Evolutionary conservation across 2,797 vertebrate species (phyloP).

Genomic region (Pantherophis vulpinus): DNA sequence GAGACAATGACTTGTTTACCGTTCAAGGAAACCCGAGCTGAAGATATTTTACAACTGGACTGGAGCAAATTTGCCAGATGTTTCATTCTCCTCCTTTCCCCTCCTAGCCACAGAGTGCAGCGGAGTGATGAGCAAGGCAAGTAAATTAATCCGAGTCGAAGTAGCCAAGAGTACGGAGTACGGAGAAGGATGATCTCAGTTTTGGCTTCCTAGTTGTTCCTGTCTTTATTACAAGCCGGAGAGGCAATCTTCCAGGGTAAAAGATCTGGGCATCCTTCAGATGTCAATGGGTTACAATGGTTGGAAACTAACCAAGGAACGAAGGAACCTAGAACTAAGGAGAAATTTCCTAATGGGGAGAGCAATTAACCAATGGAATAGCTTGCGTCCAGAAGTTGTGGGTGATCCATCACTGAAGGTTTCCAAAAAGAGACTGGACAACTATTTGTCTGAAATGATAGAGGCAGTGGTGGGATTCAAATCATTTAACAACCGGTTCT

Average conservation of each 20-base stretch:
- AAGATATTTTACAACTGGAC: slow-evolving; percentile 70
- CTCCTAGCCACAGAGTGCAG: slow-evolving; percentile 63
- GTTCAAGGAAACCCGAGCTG: slow-evolving; percentile 63
- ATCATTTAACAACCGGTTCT: no score
- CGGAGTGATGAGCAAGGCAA: slow-evolving; percentile 62
- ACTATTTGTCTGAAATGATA: background rate
- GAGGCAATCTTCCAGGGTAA: background rate
- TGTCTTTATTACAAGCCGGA: slow-evolving; percentile 11
- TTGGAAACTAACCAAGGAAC: background rate
- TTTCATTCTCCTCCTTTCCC: slow-evolving; percentile 62
- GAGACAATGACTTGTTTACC: slow-evolving; percentile 70
- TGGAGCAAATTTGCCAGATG: slow-evolving; percentile 69
- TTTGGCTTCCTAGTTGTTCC: slow-evolving; percentile 45
- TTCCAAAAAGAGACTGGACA: background rate
- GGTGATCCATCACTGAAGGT: background rate
- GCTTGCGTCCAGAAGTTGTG: background rate
- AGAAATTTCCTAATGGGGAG: background rate
- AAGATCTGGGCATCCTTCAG: background rate
- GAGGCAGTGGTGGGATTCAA: no score
- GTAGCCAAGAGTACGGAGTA: slow-evolving; percentile 54
- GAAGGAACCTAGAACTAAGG: background rate
- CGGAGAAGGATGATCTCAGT: slow-evolving; percentile 44
- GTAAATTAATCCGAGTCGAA: slow-evolving; percentile 64
- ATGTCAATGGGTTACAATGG: background rate
- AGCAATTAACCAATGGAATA: background rate